These are phyloP conservation scores for Limnephilus lunatus DNA, from an alignment of 2,888 invertebrate species.

Conservation along the genomic window DNA sequence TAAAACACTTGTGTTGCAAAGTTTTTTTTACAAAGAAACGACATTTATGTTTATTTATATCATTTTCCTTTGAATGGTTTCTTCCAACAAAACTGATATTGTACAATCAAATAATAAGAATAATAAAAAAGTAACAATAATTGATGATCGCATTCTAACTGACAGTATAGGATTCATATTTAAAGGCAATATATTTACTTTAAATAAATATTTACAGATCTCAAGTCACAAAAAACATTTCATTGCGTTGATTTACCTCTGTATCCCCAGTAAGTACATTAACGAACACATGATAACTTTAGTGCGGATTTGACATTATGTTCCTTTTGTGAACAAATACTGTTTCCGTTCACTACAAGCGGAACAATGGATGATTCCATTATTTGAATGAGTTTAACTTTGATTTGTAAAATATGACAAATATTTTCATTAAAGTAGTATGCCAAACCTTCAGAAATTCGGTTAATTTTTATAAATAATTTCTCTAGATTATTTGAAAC, in stretches of 20 bases:
- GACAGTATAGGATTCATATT: too few species aligned
- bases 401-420: slow-evolving; percentile 27
- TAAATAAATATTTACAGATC: not conserved
- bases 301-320: slow-evolving; percentile 15
- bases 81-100: too few species aligned
- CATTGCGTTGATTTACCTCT: not conserved
- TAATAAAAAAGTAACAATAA: too few species aligned
- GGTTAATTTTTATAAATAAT: not conserved
- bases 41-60: too few species aligned
- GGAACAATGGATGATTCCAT: slow-evolving; percentile 60
- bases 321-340: slow-evolving; percentile 44
- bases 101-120: too few species aligned
- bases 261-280: not conserved
- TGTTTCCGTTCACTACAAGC: slow-evolving; percentile 52
- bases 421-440: not conserved
- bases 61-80: too few species aligned
- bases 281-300: slow-evolving; percentile 18
- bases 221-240: not conserved
- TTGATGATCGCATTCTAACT: too few species aligned
- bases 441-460: not conserved
- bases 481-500: not conserved
- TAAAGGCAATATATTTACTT: too few species aligned
- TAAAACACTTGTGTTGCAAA: too few species aligned
- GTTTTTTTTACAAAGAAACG: too few species aligned
- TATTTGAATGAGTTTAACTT: slow-evolving; percentile 51